phyloP scores from a whole-genome alignment of 2,888 invertebrate genomes.

The Malthinus seriepunctatus region DNA sequence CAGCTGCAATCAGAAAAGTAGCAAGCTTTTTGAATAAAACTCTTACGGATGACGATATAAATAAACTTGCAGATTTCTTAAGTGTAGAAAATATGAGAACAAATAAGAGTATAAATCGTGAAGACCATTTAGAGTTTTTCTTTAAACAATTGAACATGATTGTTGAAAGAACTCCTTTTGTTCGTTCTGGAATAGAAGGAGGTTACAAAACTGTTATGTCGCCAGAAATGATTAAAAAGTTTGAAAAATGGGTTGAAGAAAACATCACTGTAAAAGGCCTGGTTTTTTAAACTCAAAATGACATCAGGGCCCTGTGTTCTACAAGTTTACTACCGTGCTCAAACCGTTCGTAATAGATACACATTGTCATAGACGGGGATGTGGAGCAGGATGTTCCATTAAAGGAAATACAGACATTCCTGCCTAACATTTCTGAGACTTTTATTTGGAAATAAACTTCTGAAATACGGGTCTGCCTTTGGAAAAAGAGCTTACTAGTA shows the following conservation, averaged over 20 bases:
- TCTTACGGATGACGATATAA: slow-evolving; percentile 38
- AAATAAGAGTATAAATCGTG: slow-evolving; percentile 62
- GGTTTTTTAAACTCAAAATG: slow-evolving; percentile 14
- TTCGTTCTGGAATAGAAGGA: slow-evolving; percentile 56
- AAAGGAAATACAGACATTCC: no score
- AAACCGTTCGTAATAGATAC: no score
- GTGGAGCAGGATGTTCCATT: no score
- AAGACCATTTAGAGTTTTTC: slow-evolving; percentile 44
- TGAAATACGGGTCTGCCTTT: no score
- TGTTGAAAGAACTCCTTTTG: slow-evolving; percentile 50
- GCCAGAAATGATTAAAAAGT: slow-evolving; percentile 68
- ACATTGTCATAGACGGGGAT: no score
- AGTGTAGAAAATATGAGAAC: slow-evolving; percentile 58
- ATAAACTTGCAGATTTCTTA: slow-evolving; percentile 38
- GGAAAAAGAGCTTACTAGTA: no score
- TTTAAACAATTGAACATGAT: slow-evolving; percentile 47
- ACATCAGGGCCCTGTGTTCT: no score
- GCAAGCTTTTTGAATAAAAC: slow-evolving; percentile 40
- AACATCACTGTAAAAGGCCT: slow-evolving; percentile 63
- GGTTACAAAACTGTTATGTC: slow-evolving; percentile 63
- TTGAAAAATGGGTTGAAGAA: slow-evolving; percentile 72
- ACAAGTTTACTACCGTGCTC: no score
- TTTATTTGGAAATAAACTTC: no score
- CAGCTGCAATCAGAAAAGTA: slow-evolving; percentile 12
- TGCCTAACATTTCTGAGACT: no score